Conservation (phyloP, 2,888 invertebrate genomes). For the Autographa pulchrina region DNA sequence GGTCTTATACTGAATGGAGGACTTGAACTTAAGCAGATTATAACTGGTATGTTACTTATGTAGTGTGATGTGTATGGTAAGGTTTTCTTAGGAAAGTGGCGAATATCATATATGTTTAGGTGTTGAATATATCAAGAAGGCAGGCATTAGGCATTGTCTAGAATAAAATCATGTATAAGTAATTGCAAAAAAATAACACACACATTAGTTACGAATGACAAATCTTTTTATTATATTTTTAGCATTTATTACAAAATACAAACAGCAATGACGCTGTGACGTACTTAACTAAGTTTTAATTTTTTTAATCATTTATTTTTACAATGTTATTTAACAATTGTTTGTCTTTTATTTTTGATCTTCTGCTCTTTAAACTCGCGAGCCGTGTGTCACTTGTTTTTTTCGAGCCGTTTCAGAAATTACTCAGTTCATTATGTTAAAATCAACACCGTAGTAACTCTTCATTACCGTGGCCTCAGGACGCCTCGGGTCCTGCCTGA, state of each 20-base stretch:
- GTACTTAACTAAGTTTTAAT: too few relatives aligned
- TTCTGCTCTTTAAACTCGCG: not conserved
- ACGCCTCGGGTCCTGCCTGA: constrained; percentile 67
- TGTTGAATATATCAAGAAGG: too few relatives aligned
- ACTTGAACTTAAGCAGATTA: constrained; percentile 2
- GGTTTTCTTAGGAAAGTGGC: not conserved
- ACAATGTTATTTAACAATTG: too few relatives aligned
- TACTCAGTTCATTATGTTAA: constrained; percentile 80
- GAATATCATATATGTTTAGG: too few relatives aligned
- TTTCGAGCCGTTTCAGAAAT: constrained; percentile 68
- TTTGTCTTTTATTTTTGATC: not conserved
- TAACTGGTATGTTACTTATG: not conserved
- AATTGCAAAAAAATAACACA: too few relatives aligned
- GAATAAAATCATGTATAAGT: too few relatives aligned
- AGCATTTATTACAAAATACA: too few relatives aligned
- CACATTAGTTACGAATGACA: too few relatives aligned
- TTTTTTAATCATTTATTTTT: too few relatives aligned
- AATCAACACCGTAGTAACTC: constrained; percentile 80
- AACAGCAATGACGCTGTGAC: too few relatives aligned
- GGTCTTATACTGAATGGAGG: constrained; percentile 2
- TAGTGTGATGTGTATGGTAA: constrained; percentile 1
- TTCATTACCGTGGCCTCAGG: constrained; percentile 74
- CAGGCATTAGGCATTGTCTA: too few relatives aligned
- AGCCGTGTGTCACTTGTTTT: constrained; percentile 57
- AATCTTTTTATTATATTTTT: too few relatives aligned